phyloP scores from a whole-genome alignment of 2,888 invertebrate genomes.

The Heliconius ismenius region DNA sequence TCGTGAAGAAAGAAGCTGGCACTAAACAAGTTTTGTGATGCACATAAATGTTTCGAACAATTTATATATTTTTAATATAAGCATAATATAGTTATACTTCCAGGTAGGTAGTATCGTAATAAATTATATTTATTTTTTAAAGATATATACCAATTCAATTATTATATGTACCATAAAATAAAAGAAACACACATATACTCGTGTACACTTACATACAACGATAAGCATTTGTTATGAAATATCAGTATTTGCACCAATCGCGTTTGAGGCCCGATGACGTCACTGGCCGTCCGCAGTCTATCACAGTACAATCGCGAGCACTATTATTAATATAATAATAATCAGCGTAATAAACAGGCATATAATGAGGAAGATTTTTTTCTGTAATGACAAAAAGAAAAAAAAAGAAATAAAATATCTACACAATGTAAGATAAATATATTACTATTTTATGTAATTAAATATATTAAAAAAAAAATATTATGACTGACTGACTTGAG shows the following conservation, averaged over 20 bases:
- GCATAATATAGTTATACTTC: not conserved
- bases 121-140: not conserved
- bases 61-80: not conserved
- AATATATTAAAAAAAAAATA: not conserved
- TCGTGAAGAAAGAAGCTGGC: conserved; percentile 16
- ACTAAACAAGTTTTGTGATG: not conserved
- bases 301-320: conserved; percentile 78
- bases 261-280: conserved; percentile 49
- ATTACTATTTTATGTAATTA: not conserved
- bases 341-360: conserved; percentile 90
- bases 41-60: not conserved
- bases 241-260: conserved; percentile 43
- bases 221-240: conserved; percentile 38
- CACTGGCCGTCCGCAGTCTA: conserved; percentile 55
- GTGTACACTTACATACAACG: conserved; percentile 37
- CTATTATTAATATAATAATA: conserved; percentile 85
- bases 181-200: conserved; percentile 12
- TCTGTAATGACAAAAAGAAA: conserved; percentile 86
- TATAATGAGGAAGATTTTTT: conserved; percentile 93
- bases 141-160: not conserved
- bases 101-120: not conserved
- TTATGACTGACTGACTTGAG: conserved; percentile 12
- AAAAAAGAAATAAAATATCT: conserved; percentile 76
- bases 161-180: conserved; percentile 1
- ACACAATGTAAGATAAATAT: conserved; percentile 12